These are phyloP conservation scores for Cerceris rybyensis DNA, from an alignment of 2,888 invertebrate genomes.

Conservation along the genomic window DNA sequence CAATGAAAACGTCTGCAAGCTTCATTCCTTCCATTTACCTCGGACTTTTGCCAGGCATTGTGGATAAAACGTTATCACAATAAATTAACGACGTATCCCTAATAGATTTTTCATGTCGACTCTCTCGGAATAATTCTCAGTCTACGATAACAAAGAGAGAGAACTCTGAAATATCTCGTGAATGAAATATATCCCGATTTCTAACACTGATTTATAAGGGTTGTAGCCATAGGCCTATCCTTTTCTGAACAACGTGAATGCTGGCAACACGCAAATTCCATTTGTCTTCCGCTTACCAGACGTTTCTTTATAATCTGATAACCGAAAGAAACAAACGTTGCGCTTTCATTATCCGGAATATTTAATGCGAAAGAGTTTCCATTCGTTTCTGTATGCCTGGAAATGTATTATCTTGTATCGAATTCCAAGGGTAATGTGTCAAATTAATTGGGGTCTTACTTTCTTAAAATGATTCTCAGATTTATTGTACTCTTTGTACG, in stretches of 20 bases:
- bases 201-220: constrained; percentile 17
- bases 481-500: too few species aligned
- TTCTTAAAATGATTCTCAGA: too few species aligned
- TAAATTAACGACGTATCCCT: not conserved
- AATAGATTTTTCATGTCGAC: constrained; percentile 2
- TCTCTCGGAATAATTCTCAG: not conserved
- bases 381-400: too few species aligned
- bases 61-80: too few species aligned
- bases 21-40: too few species aligned
- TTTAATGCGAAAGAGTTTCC: not conserved
- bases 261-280: constrained; percentile 19
- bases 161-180: constrained; percentile 16
- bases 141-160: not conserved
- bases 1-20: too few species aligned
- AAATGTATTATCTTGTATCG: too few species aligned
- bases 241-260: constrained; percentile 1
- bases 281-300: constrained; percentile 19
- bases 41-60: too few species aligned
- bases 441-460: too few species aligned
- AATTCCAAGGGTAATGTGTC: too few species aligned
- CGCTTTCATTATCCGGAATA: constrained; percentile 23
- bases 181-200: constrained; percentile 11
- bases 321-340: not conserved
- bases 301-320: not conserved
- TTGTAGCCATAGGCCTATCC: not conserved